Evolutionary conservation across 1,140 invertebrate species (phyloP).

Genomic region (Bradynema listronoti): DNA sequence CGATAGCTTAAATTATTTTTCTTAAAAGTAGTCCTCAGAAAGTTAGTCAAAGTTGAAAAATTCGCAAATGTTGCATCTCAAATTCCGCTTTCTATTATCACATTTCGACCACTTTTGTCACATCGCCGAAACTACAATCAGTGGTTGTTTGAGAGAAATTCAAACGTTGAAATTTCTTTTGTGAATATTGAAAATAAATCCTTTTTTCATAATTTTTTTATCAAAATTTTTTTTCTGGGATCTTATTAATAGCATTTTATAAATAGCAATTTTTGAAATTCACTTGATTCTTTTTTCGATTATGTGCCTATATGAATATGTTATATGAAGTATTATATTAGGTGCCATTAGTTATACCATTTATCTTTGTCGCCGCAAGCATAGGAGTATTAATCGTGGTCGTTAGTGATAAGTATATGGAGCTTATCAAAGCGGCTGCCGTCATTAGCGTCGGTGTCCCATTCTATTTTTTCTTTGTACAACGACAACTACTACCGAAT

Average conservation of each 20-base stretch:
- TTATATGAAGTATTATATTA: not conserved
- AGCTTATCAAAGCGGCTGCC: not conserved
- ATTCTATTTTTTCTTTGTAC: constrained; percentile 5
- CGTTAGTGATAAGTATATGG: not conserved
- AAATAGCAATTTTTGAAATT: not conserved
- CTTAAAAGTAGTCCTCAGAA: too few relatives aligned
- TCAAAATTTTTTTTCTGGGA: too few relatives aligned
- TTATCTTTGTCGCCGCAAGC: not conserved
- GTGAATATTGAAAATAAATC: too few relatives aligned
- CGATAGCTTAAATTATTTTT: too few relatives aligned
- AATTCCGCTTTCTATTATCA: too few relatives aligned
- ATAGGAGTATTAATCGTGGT: not conserved
- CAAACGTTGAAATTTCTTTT: too few relatives aligned
- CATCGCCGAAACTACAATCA: too few relatives aligned
- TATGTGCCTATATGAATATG: not conserved
- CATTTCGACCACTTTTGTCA: too few relatives aligned
- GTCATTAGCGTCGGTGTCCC: not conserved
- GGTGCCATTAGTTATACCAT: not conserved
- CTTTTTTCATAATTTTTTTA: too few relatives aligned
- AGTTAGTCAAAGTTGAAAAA: too few relatives aligned
- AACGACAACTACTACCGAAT: not conserved
- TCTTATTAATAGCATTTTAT: not conserved
- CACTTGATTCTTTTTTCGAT: not conserved
- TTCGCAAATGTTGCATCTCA: too few relatives aligned
- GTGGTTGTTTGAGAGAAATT: too few relatives aligned